These are phyloP conservation scores for Phymanthus crucifer DNA, from an alignment of 92 coral and sea anemone genomes.

Conservation along the genomic window DNA sequence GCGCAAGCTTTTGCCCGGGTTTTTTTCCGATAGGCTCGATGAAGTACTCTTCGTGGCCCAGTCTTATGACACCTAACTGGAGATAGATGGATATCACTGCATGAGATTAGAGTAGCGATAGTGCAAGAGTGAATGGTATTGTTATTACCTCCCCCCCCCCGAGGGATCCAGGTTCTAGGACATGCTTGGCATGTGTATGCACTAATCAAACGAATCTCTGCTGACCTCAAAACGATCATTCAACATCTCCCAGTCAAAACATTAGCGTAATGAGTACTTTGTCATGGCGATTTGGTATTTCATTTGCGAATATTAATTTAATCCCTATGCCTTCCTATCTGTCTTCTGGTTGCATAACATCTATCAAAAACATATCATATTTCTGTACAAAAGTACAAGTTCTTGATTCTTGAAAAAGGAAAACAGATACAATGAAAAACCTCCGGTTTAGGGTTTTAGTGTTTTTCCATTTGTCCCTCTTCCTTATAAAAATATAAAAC, in stretches of 20 bases:
- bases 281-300: background rate
- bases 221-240: slow-evolving; percentile 10
- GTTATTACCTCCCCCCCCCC: background rate
- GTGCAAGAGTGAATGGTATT: background rate
- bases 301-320: background rate
- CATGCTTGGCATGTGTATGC: slow-evolving; percentile 11
- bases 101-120: background rate
- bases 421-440: no score
- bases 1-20: slow-evolving; percentile 22
- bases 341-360: no score
- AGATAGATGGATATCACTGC: slow-evolving; percentile 25
- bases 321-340: background rate
- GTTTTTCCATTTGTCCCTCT: no score
- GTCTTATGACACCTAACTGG: slow-evolving; percentile 68
- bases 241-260: background rate
- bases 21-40: slow-evolving; percentile 63
- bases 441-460: no score
- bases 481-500: no score
- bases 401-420: no score
- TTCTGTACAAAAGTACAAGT: no score
- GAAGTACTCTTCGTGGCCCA: slow-evolving; percentile 61
- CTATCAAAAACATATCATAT: no score
- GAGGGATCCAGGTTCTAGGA: no score
- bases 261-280: background rate
- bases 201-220: background rate